Evolutionary conservation across 2,113 vertebrate species (phyloP), one percentile per base, ranked within the genome.

Genomic region (Phrynocephalus versicolor): DNA sequence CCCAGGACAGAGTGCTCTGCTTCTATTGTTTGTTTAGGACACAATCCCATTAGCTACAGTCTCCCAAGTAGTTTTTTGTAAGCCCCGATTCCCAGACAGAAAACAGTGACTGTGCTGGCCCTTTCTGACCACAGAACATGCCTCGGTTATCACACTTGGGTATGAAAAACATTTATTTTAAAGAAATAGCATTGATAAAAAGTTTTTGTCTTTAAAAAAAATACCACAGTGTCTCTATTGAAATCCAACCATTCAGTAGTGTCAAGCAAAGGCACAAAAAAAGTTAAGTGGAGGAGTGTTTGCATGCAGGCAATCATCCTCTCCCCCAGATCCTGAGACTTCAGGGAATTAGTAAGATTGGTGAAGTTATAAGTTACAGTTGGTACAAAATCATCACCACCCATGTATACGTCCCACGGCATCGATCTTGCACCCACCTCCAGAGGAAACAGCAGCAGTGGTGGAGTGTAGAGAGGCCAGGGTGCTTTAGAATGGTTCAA

Each of bases 111-210:
- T 58, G 35, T 41, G 7, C 0, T 12, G 9, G 58, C 15, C 23
- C 21, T 51, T 39, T 3, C 37, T 5, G 80, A 6, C 23, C 15
- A 55, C 23, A 55, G 1, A 86, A 39, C 23, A 74, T 41, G 7
- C 16, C 12, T 37, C 27, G 14, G 6, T 1, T 62, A 23, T 45
- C 35, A 13, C 57, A 13, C 2, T 1, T 33, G 74, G 25, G 8
- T 76, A 69, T 76, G 33, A n/a, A 60, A 82, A 83, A 75, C 19
- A 57, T 75, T 86, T 80, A 81, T 86, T 87, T 45, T 76, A 12
- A 82, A 81, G 62, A 69, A 70, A 78, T 8, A 76, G 33, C 58
- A 77, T 69, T 19, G 55, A n/a, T 69, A 35, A 67, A 77, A 84
- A 65, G 10, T 30, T 41, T 35, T 19, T 35, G n/a, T n/a, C n/a